These are phyloP conservation scores for Phlogophora meticulosa DNA, from an alignment of 2,888 invertebrate species.

Conservation along the genomic window DNA sequence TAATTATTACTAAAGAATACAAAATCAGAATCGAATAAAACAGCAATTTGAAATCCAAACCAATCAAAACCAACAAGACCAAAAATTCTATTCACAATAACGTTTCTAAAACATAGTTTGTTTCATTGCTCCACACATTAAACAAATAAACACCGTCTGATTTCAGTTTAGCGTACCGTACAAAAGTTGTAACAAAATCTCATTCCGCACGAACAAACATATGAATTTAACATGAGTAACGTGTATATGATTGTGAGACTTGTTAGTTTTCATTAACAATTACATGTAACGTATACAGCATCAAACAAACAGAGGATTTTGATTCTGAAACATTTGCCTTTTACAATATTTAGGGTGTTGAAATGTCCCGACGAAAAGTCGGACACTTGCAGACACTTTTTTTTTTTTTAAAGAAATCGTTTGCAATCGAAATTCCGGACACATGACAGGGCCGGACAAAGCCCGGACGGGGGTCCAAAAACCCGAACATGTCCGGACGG, in stretches of 20 bases:
- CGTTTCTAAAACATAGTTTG: constrained; percentile 36
- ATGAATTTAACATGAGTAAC: constrained; percentile 65
- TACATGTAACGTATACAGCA: constrained; percentile 71
- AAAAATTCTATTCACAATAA: constrained; percentile 29
- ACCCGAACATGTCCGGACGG: too few relatives aligned
- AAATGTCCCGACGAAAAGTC: too few relatives aligned
- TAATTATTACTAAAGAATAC: not conserved
- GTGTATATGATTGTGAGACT: constrained; percentile 71
- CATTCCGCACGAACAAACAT: constrained; percentile 68
- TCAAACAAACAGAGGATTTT: constrained; percentile 81
- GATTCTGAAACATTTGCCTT: constrained; percentile 79
- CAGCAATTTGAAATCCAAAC: not conserved
- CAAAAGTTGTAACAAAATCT: constrained; percentile 69
- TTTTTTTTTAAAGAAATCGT: too few relatives aligned
- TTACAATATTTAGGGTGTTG: too few relatives aligned
- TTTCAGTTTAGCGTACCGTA: constrained; percentile 65
- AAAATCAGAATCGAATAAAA: constrained; percentile 4
- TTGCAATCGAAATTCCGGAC: too few relatives aligned
- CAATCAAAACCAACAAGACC: constrained; percentile 8
- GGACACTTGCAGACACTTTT: too few relatives aligned
- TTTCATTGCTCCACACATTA: constrained; percentile 58
- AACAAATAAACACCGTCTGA: constrained; percentile 63
- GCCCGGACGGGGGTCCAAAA: too few relatives aligned
- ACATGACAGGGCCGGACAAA: too few relatives aligned
- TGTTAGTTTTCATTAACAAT: constrained; percentile 76